phyloP scores from a whole-genome alignment of 2,888 invertebrate species.

The Cryptocephalus moraei region DNA sequence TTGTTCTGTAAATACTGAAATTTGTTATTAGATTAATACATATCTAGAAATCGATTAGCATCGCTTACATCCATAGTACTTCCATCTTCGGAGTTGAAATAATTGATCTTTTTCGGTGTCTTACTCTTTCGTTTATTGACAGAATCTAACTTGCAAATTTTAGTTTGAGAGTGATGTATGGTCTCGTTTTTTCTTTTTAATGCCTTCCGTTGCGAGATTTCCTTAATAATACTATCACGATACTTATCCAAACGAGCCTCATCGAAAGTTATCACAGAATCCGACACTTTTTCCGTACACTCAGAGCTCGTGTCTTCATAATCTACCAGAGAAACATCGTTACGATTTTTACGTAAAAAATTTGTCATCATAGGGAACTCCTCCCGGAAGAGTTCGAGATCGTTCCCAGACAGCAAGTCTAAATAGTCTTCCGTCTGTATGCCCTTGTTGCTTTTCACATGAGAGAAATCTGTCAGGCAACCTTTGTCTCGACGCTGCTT shows the following conservation, averaged over 20 bases:
- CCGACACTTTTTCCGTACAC: background rate
- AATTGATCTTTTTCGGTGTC: conserved; percentile 33
- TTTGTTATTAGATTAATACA: background rate
- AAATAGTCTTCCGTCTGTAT: conserved; percentile 31
- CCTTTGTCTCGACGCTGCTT: conserved; percentile 38
- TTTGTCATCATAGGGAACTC: too few species aligned
- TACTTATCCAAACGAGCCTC: conserved; percentile 19
- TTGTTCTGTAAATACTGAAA: background rate
- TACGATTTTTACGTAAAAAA: conserved; percentile 1
- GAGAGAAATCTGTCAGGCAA: conserved; percentile 35
- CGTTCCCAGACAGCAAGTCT: conserved; percentile 16
- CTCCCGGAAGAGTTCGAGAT: too few species aligned
- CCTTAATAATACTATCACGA: conserved; percentile 24
- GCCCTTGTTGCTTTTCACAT: conserved; percentile 27
- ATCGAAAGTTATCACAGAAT: too few species aligned
- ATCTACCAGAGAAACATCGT: conserved; percentile 26
- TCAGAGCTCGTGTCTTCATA: conserved; percentile 24
- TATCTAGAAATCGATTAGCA: too few species aligned
- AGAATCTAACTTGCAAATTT: conserved; percentile 28
- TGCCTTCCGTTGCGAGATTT: conserved; percentile 30
- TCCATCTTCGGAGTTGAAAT: background rate
- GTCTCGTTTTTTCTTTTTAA: conserved; percentile 26
- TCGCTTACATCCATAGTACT: background rate
- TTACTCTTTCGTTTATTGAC: conserved; percentile 34
- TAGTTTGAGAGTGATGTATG: conserved; percentile 20